Evolutionary conservation across 2,797 vertebrate genomes (phyloP).

Genomic region (Neomorphus geoffroyi): DNA sequence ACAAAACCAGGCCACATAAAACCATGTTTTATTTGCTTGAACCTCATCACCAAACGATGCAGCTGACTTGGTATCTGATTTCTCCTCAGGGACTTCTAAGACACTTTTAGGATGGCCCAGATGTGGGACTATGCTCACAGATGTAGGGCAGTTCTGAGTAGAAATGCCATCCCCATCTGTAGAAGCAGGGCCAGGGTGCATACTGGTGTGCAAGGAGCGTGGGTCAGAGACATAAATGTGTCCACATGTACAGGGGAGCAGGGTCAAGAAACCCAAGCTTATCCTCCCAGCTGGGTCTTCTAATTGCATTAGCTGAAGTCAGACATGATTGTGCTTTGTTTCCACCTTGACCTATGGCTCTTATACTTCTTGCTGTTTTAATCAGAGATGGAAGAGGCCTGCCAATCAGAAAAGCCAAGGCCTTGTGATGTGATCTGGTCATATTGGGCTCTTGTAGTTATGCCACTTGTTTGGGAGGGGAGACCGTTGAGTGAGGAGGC

Average conservation of each 20-base stretch:
- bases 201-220: background rate
- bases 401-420: background rate
- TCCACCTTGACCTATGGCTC: background rate
- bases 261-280: background rate
- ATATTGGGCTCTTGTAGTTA: background rate
- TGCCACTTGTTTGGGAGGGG: background rate
- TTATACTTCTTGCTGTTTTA: background rate
- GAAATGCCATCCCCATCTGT: background rate
- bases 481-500: background rate
- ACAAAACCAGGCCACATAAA: background rate
- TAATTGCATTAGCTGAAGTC: background rate
- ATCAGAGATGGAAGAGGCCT: background rate
- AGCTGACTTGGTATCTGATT: background rate
- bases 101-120: background rate
- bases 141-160: background rate
- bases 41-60: background rate
- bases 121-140: accelerated
- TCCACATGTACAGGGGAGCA: accelerated
- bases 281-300: background rate
- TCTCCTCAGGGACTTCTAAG: background rate
- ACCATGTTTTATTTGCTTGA: background rate
- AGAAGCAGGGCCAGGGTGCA: background rate
- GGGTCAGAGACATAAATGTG: background rate
- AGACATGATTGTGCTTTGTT: background rate
- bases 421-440: background rate